Percentiles rank a stretch among this genome's conserved stretches.
These are phyloP conservation scores for Thumatha senex DNA, from an alignment of 2,888 invertebrate genomes.

Conservation along the genomic window DNA sequence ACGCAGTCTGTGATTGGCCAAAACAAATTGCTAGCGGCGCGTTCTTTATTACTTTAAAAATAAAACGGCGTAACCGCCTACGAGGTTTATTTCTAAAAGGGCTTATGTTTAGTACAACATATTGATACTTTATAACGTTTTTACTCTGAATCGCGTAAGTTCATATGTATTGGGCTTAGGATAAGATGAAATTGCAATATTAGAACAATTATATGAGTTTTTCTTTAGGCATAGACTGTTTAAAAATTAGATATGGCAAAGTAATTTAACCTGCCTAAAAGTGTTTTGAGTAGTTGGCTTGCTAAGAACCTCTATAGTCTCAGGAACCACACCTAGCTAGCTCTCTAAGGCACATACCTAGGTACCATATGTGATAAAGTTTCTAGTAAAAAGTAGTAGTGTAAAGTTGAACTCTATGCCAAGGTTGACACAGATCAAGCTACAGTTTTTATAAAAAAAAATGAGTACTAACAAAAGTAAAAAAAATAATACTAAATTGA, in stretches of 20 bases:
- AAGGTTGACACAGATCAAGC: too few species aligned
- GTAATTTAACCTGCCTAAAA: too few species aligned
- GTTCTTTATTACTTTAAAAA: constrained; percentile 67
- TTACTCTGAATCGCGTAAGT: constrained; percentile 2
- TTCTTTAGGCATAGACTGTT: constrained; percentile 41
- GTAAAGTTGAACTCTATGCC: too few species aligned
- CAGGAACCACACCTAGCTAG: too few species aligned
- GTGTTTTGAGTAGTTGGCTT: too few species aligned
- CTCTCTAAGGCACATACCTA: too few species aligned
- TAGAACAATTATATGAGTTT: constrained; percentile 65
- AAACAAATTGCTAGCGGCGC: constrained; percentile 81
- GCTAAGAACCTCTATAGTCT: too few species aligned
- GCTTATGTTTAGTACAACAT: constrained; percentile 38
- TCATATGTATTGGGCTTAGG: constrained; percentile 31
- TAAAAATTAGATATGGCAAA: constrained; percentile 33
- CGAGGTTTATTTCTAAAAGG: constrained; percentile 36
- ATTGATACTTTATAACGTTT: constrained; percentile 27
- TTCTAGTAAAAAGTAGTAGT: too few species aligned
- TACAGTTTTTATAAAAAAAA: too few species aligned
- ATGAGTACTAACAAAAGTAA: too few species aligned
- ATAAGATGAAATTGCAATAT: constrained; percentile 60
- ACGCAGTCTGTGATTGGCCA: constrained; percentile 78
- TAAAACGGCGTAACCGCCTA: constrained; percentile 60
- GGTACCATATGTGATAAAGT: too few species aligned
- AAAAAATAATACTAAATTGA: too few species aligned